Evolutionary conservation across 1,140 invertebrate genomes (phyloP).

Genomic region (Cydia splendana): DNA sequence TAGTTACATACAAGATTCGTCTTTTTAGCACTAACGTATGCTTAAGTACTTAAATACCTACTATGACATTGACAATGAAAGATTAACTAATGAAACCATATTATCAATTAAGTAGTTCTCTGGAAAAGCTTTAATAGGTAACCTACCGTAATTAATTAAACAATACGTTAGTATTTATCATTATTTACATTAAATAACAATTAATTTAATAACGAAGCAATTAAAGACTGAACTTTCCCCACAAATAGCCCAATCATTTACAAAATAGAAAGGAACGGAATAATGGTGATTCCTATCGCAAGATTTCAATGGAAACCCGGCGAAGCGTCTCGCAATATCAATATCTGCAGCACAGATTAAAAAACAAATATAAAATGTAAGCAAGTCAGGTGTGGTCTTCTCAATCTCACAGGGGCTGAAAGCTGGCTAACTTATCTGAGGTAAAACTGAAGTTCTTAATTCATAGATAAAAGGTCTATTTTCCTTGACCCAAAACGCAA

Average conservation of each 20-base stretch:
- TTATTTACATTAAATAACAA: background rate
- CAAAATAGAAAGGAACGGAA: slow-evolving; percentile 40
- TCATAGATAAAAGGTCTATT: background rate
- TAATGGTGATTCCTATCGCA: slow-evolving; percentile 44
- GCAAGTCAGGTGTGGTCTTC: slow-evolving; percentile 66
- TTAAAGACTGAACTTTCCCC: background rate
- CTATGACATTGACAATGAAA: no score
- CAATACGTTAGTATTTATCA: background rate
- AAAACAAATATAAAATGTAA: slow-evolving; percentile 60
- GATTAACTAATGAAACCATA: background rate
- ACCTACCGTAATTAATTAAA: background rate
- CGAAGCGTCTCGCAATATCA: slow-evolving; percentile 66
- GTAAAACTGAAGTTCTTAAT: background rate
- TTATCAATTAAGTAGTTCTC: background rate
- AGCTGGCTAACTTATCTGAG: background rate
- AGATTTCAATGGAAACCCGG: slow-evolving; percentile 60
- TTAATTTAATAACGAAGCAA: background rate
- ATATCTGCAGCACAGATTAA: slow-evolving; percentile 60
- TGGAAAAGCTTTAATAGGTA: no score
- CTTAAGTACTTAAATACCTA: no score
- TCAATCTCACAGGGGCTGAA: slow-evolving; percentile 50
- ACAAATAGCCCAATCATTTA: slow-evolving; percentile 40
- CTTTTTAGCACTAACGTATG: no score
- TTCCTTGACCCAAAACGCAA: slow-evolving; percentile 1
- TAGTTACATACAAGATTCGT: no score